These are phyloP conservation scores for Chanos chanos DNA, from an alignment of 2,797 vertebrate species.

Conservation along the genomic window DNA sequence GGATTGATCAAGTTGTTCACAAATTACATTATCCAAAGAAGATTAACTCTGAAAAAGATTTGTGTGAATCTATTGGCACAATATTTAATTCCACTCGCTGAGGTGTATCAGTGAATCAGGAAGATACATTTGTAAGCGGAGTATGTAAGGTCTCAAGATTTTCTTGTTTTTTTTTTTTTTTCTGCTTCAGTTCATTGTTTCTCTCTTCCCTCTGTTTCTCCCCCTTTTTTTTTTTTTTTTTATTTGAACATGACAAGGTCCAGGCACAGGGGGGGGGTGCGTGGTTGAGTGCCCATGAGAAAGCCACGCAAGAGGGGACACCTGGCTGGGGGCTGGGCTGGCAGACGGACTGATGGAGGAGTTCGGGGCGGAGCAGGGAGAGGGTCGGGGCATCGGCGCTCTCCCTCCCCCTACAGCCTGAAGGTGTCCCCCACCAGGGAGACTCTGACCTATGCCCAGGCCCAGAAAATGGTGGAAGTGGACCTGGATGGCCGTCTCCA, in stretches of 20 bases:
- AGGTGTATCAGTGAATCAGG: too few relatives aligned
- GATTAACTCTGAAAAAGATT: not conserved
- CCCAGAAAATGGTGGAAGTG: conserved; percentile 84
- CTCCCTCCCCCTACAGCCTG: conserved; percentile 79
- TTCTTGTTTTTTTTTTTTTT: too few relatives aligned
- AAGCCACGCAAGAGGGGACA: conserved; percentile 87
- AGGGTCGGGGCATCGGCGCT: conserved; percentile 69
- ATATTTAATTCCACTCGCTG: too few relatives aligned
- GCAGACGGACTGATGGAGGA: conserved; percentile 67
- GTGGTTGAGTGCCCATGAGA: conserved; percentile 80
- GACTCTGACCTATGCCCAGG: conserved; percentile 82
- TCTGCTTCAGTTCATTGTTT: too few relatives aligned
- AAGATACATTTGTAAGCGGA: too few relatives aligned
- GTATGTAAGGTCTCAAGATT: too few relatives aligned
- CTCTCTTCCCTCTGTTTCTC: too few relatives aligned
- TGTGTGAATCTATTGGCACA: not conserved
- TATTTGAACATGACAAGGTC: conserved; percentile 30
- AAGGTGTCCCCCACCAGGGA: conserved; percentile 79
- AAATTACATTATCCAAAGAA: too few relatives aligned
- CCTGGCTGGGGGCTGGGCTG: conserved; percentile 66
- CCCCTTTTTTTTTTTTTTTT: not conserved
- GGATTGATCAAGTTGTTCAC: too few relatives aligned
- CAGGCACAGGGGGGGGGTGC: conserved; percentile 52
- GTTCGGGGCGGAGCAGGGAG: conserved; percentile 62
- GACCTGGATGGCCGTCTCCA: conserved; percentile 87